phyloP scores from a whole-genome alignment of 2,888 invertebrate species.

The Dasysyrphus albostriatus region DNA sequence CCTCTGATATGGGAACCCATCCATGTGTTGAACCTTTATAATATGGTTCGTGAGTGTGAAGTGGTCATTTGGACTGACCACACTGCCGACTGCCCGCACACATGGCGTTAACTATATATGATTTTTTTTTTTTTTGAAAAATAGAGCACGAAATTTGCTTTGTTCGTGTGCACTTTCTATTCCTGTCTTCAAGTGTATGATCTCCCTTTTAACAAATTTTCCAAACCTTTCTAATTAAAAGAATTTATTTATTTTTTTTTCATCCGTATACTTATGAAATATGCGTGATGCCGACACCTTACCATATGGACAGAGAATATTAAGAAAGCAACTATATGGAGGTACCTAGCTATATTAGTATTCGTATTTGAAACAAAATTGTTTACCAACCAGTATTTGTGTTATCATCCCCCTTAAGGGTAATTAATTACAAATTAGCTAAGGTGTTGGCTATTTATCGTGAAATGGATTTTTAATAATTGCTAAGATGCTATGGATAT shows the following conservation, averaged over 20 bases:
- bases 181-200: background rate
- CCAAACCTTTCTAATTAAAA: conserved; percentile 17
- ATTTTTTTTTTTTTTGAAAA: conserved; percentile 10
- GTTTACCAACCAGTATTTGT: background rate
- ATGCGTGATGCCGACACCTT: conserved; percentile 13
- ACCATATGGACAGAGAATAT: background rate
- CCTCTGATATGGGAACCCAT: background rate
- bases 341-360: no score
- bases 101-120: background rate
- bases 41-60: background rate
- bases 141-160: conserved; percentile 25
- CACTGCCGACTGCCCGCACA: conserved; percentile 1
- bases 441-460: conserved; percentile 77
- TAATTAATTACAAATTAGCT: conserved; percentile 78
- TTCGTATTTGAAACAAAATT: background rate
- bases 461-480: conserved; percentile 83
- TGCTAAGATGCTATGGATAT: conserved; percentile 51
- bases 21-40: conserved; percentile 5
- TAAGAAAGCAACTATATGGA: no score
- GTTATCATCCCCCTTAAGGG: conserved; percentile 36
- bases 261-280: conserved; percentile 10
- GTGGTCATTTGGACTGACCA: conserved; percentile 14
- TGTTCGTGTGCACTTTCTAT: background rate
- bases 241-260: conserved; percentile 13
- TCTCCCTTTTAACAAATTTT: background rate